A percentile compares a stretch with the other conserved stretches of the same genome.
Conservation (phyloP, 37 sponge, comb jelly and placozoan genomes). For the Oscarella lobularis region DNA sequence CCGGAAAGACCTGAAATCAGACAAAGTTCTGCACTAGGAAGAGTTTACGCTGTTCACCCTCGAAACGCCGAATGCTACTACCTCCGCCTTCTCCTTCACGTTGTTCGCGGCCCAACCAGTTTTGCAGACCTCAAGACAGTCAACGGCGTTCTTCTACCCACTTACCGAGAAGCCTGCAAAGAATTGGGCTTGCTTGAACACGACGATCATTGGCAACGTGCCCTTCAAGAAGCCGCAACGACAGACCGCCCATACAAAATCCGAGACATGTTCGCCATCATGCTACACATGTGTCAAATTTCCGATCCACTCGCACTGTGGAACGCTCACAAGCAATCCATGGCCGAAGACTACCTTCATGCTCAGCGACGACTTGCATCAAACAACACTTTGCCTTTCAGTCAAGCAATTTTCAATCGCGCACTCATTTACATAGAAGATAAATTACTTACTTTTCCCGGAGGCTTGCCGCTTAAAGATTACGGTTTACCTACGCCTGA, state of each 20-base stretch:
- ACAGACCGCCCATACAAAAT: constrained; percentile 13
- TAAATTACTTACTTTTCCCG: neutral
- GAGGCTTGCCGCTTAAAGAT: neutral
- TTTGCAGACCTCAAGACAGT: constrained; percentile 17
- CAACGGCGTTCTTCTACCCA: constrained; percentile 5
- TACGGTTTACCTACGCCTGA: neutral
- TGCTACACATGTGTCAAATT: constrained; percentile 19
- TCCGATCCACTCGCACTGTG: neutral
- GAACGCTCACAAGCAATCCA: constrained; percentile 14
- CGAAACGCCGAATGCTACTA: constrained; percentile 29
- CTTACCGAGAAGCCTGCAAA: constrained; percentile 32
- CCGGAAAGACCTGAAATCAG: constrained; percentile 3
- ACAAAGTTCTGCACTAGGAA: constrained; percentile 13
- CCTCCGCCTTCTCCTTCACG: constrained; percentile 30
- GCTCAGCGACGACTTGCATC: constrained; percentile 3
- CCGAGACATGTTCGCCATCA: constrained; percentile 21
- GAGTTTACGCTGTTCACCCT: constrained; percentile 27
- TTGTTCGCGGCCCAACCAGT: constrained; percentile 18
- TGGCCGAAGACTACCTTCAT: constrained; percentile 23
- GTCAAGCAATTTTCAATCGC: neutral
- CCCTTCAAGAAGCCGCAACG: constrained; percentile 28
- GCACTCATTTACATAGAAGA: neutral
- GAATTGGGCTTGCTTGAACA: constrained; percentile 30
- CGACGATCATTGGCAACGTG: constrained; percentile 21
- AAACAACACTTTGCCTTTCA: neutral